These are phyloP conservation scores for Philereme transversata DNA, from an alignment of 2,888 invertebrate species.

Conservation along the genomic window DNA sequence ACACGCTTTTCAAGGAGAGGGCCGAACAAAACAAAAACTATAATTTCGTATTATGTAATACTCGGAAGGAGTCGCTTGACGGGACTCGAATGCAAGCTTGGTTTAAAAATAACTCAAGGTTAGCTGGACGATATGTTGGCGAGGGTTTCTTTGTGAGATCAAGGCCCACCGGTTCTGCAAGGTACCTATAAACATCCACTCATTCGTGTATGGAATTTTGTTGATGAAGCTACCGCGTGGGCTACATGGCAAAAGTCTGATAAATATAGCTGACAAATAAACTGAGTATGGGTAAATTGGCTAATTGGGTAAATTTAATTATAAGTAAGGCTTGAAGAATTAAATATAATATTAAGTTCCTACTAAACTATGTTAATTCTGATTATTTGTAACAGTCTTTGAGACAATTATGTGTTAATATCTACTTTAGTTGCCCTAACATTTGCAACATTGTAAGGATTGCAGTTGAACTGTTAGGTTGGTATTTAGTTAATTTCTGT, in stretches of 20 bases:
- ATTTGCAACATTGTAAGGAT: too few species aligned
- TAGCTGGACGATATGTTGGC: constrained; percentile 63
- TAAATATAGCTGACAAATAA: too few species aligned
- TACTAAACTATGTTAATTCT: too few species aligned
- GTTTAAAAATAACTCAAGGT: constrained; percentile 83
- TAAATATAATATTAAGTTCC: too few species aligned
- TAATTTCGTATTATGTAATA: constrained; percentile 82
- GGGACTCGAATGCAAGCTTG: constrained; percentile 74
- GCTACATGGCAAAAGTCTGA: constrained; percentile 39
- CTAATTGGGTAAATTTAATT: too few species aligned
- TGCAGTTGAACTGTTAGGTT: too few species aligned
- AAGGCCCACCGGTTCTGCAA: constrained; percentile 79
- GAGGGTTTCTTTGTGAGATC: constrained; percentile 80
- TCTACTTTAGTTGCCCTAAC: too few species aligned
- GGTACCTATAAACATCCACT: constrained; percentile 59
- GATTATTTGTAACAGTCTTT: too few species aligned
- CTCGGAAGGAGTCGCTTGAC: constrained; percentile 77
- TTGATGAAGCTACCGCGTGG: constrained; percentile 47
- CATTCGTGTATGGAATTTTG: constrained; percentile 51
- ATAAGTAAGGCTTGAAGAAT: too few species aligned
- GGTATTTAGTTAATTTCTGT: too few species aligned
- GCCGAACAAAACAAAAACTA: constrained; percentile 69
- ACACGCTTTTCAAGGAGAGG: constrained; percentile 73
- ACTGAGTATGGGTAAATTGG: too few species aligned
- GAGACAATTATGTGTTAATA: too few species aligned